Evolutionary conservation across 2,797 vertebrate species (phyloP).

Genomic region (Karalla daura): DNA sequence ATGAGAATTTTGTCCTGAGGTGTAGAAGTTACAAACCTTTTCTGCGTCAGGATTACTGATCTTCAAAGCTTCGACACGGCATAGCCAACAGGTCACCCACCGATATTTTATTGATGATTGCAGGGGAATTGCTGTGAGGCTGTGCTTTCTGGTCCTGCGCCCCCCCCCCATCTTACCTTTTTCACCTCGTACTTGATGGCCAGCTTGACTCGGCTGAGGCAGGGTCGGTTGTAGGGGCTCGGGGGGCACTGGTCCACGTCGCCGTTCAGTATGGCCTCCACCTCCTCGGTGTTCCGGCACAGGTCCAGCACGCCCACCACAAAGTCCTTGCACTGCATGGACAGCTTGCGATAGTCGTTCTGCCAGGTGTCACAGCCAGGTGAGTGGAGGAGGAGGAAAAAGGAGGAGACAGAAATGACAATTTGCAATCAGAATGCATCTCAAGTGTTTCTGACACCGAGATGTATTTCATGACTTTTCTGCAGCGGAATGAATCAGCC

Average conservation of each 20-base stretch:
- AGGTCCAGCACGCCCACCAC: constrained; percentile 96
- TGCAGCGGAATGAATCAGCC: constrained; percentile 3
- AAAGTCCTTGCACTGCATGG: constrained; percentile 99
- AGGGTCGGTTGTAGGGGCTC: constrained; percentile 90
- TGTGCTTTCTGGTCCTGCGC: too few relatives aligned
- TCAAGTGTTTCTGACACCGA: neutral
- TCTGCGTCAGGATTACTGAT: too few relatives aligned
- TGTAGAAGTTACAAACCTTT: too few relatives aligned
- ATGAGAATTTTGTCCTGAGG: too few relatives aligned
- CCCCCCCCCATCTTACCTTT: constrained; percentile 83
- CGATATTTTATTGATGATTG: neutral
- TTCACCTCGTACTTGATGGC: constrained; percentile 98
- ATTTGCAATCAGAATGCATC: constrained; percentile 31
- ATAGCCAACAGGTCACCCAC: too few relatives aligned
- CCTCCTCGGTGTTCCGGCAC: constrained; percentile 95
- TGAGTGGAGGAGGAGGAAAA: neutral
- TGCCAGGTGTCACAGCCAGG: too few relatives aligned
- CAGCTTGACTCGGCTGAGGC: constrained; percentile 93
- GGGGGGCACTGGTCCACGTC: constrained; percentile 90
- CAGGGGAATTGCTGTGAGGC: neutral
- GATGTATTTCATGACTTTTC: constrained; percentile 15
- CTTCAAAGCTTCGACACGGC: too few relatives aligned
- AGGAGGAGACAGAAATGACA: constrained; percentile 1
- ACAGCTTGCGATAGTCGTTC: constrained; percentile 97
- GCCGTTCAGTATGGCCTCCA: constrained; percentile 95